Percentiles rank a stretch among this genome's conserved stretches.
These are phyloP conservation scores for Dendrolimus kikuchii DNA, from an alignment of 1,140 invertebrate genomes.

Conservation along the genomic window DNA sequence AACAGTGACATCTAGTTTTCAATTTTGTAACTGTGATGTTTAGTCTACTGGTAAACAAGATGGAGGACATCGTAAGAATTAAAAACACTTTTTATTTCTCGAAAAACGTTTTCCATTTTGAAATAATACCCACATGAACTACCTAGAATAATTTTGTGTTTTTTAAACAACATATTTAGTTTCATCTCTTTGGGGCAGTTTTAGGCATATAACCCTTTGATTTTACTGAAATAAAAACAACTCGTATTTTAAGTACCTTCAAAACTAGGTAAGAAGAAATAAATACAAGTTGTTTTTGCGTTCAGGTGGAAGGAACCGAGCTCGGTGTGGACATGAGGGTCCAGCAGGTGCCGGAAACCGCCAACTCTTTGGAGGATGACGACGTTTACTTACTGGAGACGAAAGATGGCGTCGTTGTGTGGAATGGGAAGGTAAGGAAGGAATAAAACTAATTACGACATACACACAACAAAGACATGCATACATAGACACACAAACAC, in stretches of 20 bases:
- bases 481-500: background rate
- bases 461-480: too few species aligned
- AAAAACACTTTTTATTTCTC: too few species aligned
- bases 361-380: constrained; percentile 78
- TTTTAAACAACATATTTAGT: too few species aligned
- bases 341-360: constrained; percentile 75
- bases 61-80: too few species aligned
- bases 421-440: constrained; percentile 81
- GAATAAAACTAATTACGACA: background rate
- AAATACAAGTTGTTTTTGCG: background rate
- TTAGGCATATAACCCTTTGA: too few species aligned
- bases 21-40: too few species aligned
- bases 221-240: too few species aligned
- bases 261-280: background rate
- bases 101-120: too few species aligned
- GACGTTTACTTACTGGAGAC: constrained; percentile 81
- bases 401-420: constrained; percentile 74
- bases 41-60: too few species aligned
- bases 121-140: background rate
- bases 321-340: constrained; percentile 76
- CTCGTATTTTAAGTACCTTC: background rate
- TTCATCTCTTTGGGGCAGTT: too few species aligned
- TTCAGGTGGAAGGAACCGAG: constrained; percentile 59
- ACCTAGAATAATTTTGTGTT: background rate
- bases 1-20: too few species aligned